These are phyloP conservation scores for Isoperla grammatica DNA, from an alignment of 2,888 invertebrate species.

Conservation along the genomic window DNA sequence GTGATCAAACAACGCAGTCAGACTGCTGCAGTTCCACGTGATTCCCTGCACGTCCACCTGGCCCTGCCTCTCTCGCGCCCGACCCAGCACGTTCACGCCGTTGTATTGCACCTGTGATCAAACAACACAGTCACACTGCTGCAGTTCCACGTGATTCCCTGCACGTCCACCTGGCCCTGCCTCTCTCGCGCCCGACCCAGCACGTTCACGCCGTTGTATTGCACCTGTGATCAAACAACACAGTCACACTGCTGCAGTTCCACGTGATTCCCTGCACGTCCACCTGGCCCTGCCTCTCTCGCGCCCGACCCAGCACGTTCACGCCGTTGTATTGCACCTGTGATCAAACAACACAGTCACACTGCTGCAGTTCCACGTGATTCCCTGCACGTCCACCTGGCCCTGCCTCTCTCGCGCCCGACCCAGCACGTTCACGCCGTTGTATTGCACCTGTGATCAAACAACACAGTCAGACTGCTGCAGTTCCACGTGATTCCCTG, in stretches of 20 bases:
- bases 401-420: constrained; percentile 69
- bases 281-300: constrained; percentile 62
- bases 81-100: constrained; percentile 76
- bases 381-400: constrained; percentile 65
- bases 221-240: constrained; percentile 44
- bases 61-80: constrained; percentile 67
- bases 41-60: constrained; percentile 70
- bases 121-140: too few relatives aligned
- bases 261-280: constrained; percentile 79
- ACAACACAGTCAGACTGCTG: constrained; percentile 32
- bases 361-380: constrained; percentile 92
- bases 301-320: constrained; percentile 73
- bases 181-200: constrained; percentile 75
- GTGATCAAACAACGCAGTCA: constrained; percentile 37
- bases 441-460: constrained; percentile 59
- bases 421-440: constrained; percentile 78
- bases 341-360: constrained; percentile 37
- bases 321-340: constrained; percentile 75
- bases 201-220: constrained; percentile 82
- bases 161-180: constrained; percentile 62
- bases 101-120: constrained; percentile 63
- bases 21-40: constrained; percentile 90
- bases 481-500: constrained; percentile 89
- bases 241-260: too few relatives aligned
- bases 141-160: constrained; percentile 88